phyloP scores from a whole-genome alignment of 1,140 invertebrate species.

The Agrypnia vestita region DNA sequence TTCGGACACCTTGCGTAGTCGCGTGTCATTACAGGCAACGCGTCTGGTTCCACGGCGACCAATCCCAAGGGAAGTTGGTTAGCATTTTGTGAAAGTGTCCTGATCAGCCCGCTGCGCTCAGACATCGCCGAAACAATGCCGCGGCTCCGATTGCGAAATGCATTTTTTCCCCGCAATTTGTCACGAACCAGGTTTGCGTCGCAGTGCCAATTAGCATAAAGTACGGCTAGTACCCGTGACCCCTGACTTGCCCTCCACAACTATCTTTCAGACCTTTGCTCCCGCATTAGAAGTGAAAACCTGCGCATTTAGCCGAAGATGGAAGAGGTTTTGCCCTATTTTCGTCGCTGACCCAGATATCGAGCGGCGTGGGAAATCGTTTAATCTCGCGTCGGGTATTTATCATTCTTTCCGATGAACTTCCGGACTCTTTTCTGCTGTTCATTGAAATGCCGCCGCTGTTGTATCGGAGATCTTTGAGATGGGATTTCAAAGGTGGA shows the following conservation, averaged over 20 bases:
- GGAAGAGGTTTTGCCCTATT: constrained; percentile 31
- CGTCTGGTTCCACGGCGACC: background rate
- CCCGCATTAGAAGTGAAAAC: constrained; percentile 30
- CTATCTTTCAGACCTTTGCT: constrained; percentile 20
- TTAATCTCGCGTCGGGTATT: background rate
- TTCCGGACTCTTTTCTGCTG: constrained; percentile 30
- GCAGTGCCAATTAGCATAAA: constrained; percentile 43
- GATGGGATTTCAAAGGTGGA: too few species aligned
- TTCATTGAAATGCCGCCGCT: background rate
- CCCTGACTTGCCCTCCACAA: constrained; percentile 11
- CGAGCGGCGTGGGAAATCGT: constrained; percentile 30
- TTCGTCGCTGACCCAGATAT: constrained; percentile 22
- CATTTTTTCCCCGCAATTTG: background rate
- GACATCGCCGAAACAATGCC: background rate
- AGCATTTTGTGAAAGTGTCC: background rate
- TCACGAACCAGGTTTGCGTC: background rate
- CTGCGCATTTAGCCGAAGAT: constrained; percentile 15
- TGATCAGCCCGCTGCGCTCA: background rate
- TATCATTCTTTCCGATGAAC: constrained; percentile 1
- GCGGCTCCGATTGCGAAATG: background rate
- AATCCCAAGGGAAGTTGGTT: background rate
- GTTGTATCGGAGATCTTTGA: too few species aligned
- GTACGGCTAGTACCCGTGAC: constrained; percentile 14
- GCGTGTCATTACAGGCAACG: constrained; percentile 16
- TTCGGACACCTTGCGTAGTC: constrained; percentile 34